Percentiles rank a stretch among this genome's conserved stretches.
Conservation (phyloP, 35 echinoderm and acorn worm genomes). For the Apostichopus parvimensis region DNA sequence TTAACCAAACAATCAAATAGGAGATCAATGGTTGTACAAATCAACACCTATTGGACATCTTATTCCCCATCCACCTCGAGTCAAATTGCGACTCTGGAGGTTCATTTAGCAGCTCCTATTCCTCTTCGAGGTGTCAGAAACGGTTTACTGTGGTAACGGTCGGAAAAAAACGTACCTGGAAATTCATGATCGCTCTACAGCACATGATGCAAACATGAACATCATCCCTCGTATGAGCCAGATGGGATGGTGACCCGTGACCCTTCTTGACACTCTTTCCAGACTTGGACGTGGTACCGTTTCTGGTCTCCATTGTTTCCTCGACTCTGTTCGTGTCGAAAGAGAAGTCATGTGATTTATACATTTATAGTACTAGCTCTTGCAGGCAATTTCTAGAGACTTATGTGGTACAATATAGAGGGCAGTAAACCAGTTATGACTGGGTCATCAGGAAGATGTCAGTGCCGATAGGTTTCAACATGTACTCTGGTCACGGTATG, state of each 20-base stretch:
- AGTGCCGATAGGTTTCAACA: too few species aligned
- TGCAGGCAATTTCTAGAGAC: too few species aligned
- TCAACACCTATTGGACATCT: slow-evolving; percentile 50
- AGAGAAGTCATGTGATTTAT: neutral
- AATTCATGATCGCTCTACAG: slow-evolving; percentile 98
- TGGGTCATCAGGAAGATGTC: too few species aligned
- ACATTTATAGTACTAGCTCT: too few species aligned
- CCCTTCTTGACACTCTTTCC: slow-evolving; percentile 51
- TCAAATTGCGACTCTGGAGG: too few species aligned
- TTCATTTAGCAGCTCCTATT: too few species aligned
- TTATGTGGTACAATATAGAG: too few species aligned
- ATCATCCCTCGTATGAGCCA: slow-evolving; percentile 89
- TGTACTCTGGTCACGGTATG: too few species aligned
- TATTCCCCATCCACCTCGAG: too few species aligned
- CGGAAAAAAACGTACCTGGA: slow-evolving; percentile 62
- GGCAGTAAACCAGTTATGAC: too few species aligned
- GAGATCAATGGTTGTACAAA: slow-evolving; percentile 94
- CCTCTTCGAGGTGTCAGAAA: too few species aligned
- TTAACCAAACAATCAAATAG: slow-evolving; percentile 5
- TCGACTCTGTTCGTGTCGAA: slow-evolving; percentile 62
- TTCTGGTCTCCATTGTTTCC: slow-evolving; percentile 76
- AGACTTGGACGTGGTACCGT: slow-evolving; percentile 34
- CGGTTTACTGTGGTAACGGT: neutral
- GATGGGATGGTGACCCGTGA: slow-evolving; percentile 67
- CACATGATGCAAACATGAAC: slow-evolving; percentile 99